Percentiles rank a stretch among this genome's conserved stretches.
phyloP scores from a whole-genome alignment of 2,888 invertebrate species.

The Cryptus armator region DNA sequence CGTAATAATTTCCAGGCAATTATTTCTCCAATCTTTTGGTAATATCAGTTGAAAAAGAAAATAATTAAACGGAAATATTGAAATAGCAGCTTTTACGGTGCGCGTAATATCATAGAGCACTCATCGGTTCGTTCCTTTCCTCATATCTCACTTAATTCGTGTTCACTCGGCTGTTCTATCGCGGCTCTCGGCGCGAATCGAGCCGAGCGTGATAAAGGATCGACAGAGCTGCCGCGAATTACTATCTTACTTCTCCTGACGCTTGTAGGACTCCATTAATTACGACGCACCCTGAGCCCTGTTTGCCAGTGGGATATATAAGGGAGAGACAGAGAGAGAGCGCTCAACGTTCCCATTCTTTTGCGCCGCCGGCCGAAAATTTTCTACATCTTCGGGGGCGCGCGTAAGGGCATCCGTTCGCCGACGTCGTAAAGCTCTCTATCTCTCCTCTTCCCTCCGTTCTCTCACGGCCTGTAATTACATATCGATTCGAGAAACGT shows the following conservation, averaged over 20 bases:
- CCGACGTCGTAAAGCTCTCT: constrained; percentile 56
- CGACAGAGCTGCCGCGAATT: constrained; percentile 49
- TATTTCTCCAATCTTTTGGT: too few species aligned
- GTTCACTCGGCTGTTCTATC: constrained; percentile 37
- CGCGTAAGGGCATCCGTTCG: constrained; percentile 28
- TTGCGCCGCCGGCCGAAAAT: constrained; percentile 65
- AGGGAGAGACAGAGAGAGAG: constrained; percentile 8
- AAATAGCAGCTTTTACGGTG: not conserved
- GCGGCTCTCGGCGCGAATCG: constrained; percentile 25
- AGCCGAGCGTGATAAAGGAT: constrained; percentile 55
- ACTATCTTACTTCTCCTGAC: constrained; percentile 56
- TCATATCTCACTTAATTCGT: constrained; percentile 56
- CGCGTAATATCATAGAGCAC: not conserved
- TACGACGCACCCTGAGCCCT: constrained; percentile 38
- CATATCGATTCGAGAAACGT: constrained; percentile 66
- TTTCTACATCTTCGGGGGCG: constrained; percentile 21
- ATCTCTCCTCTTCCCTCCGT: constrained; percentile 5
- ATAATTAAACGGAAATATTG: too few species aligned
- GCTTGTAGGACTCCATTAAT: constrained; percentile 64
- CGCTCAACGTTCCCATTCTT: constrained; percentile 43
- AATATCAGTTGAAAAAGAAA: too few species aligned
- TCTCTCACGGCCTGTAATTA: constrained; percentile 58
- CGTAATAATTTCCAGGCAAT: too few species aligned
- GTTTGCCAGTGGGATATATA: constrained; percentile 28
- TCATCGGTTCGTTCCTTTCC: constrained; percentile 25